Evolutionary conservation across 2,797 vertebrate genomes (phyloP), one percentile per base, ranked within the genome.

Genomic region (Yasuhikotakia modesta): DNA sequence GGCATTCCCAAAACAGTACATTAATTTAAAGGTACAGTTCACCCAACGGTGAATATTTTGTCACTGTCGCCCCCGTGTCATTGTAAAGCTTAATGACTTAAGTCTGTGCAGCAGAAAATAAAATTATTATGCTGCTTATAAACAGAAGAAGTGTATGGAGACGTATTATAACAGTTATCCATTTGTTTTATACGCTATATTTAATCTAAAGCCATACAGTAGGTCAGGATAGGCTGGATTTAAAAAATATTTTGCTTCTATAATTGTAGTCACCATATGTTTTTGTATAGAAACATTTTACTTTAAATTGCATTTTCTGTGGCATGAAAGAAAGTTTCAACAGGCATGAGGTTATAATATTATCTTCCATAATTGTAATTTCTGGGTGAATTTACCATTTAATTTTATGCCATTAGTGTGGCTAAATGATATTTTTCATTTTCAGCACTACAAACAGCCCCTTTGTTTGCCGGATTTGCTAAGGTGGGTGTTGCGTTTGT

Each of bases 401-500:
- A 58, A 58, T 60, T 27, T 53, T 19, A 66, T 27, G 21, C 61
- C 63, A 27, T 75, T 57, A 30, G 27, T 67, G 52, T 67, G 63
- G 17, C 57, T 67, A 30, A 76, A 76, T 57, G 5, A 11, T 8
- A 11, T 46, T 46, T 45, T 57, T 8, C n/a, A 2, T 22, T 76
- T 46, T 69, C 55, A 35, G 24, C 43, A 55, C 27, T 30, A 39
- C 30, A 77, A 70, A 61, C 48, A 45, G 14, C 27, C 45, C 24
- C 10, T 39, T 50, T n/a, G 67, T 67, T 77, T 10, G 39, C 24
- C n/a, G 10, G 19, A 70, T 63, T 27, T 70, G 52, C 22, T 24
- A 39, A 61, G 52, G 46, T 50, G 12, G n/a, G 21, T 48, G 70
- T 68, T 80, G 52, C 76, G 11, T 43, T 43, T 68, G 70, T 60